Evolutionary conservation across 2,888 invertebrate species (phyloP), one percentile per base, ranked within the genome.

Genomic region (Idaea aversata): DNA sequence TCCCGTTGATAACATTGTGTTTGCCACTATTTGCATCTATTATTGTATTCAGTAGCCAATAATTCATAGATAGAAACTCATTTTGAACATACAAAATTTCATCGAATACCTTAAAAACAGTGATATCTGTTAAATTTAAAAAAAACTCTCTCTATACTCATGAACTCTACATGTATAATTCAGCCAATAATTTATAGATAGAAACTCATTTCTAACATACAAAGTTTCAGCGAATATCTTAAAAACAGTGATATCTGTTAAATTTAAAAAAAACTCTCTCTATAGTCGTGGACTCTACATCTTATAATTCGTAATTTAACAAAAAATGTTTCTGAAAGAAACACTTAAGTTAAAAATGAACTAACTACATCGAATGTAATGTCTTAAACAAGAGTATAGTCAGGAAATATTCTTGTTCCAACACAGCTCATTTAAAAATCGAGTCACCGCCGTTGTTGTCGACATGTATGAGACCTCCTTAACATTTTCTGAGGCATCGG

Each of bases 341-440:
- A 57, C 57, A 57, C 57, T 7, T 57, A 1, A 15, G 15, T 13
- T 15, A 15, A 15, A 57, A 57, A 15, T 15, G 13, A 57, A 57
- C 3, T 15, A 57, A 57, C 7, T 57, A 57, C 57, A 65, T 34
- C 70, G 47, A 76, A 75, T 71, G 36, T 66, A 13, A 5, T 61
- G 72, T 63, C 79, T 69, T 71, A 60, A 76, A 71, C 68, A 63
- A 16, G 75, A 80, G 15, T 60, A 60, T 36, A 36, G 38, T 62
- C 70, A 65, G 69, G 78, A 73, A 73, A 74, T 74, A 67, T 61
- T 72, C 71, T 67, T 69, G 68, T 63, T 69, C 75, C 75, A 70
- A 62, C 65, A 60, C 62, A 71, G 75, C 79, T 82, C 81, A 80
- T 83, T 85, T 84, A 78, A 84, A 84, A 80, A 77, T 75, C 79